A percentile compares a stretch with the other conserved stretches of the same genome.
Conservation (phyloP, 2,797 vertebrate species). For the Sebastes matsubarae region DNA sequence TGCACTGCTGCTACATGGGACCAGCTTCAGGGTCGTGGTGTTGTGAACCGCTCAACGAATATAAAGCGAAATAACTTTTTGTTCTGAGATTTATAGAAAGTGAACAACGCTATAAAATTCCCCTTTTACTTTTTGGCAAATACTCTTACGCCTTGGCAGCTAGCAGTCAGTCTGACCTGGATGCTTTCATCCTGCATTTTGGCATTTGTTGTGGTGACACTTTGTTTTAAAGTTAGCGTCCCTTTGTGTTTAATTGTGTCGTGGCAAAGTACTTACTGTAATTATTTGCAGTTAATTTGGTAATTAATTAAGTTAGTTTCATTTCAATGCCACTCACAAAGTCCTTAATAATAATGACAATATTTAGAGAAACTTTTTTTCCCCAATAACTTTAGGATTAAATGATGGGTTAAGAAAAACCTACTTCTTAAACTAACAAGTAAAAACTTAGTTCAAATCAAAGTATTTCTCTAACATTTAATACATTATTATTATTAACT, state of each 20-base stretch:
- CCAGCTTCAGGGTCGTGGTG: neutral
- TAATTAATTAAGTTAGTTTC: neutral
- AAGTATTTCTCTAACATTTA: neutral
- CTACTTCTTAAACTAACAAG: neutral
- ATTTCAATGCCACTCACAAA: neutral
- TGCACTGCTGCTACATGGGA: neutral
- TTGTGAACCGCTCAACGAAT: neutral
- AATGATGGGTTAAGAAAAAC: neutral
- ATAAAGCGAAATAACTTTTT: neutral
- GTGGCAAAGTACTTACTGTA: neutral
- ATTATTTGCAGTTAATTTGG: neutral
- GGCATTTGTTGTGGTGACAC: neutral
- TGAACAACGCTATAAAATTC: neutral
- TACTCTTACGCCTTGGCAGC: neutral
- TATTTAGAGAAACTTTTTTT: neutral
- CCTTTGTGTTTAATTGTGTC: neutral
- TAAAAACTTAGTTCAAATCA: neutral
- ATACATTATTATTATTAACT: neutral
- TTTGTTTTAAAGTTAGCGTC: neutral
- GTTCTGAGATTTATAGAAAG: neutral
- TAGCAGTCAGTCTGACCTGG: neutral
- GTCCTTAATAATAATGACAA: neutral
- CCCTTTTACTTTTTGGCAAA: neutral
- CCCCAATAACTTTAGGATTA: neutral
- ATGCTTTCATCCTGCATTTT: neutral